Percentiles rank a stretch among this genome's conserved stretches.
Evolutionary conservation across 2,113 vertebrate species (phyloP).

Genomic region (Podilymbus podiceps): DNA sequence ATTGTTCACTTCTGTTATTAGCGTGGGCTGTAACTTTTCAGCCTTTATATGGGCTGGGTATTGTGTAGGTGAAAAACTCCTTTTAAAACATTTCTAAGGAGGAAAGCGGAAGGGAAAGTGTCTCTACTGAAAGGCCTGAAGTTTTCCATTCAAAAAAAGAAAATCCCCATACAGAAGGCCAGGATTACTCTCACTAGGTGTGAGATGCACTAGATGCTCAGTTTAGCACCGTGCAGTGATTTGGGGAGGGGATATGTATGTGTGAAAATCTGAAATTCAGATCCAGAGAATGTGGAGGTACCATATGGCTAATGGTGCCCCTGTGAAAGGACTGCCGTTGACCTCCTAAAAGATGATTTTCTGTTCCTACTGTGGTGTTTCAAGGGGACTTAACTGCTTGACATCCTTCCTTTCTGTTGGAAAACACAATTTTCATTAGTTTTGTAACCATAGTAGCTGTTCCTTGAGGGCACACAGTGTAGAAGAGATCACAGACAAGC

Average conservation of each 20-base stretch:
- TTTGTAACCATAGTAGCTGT: neutral
- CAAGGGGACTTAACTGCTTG: neutral
- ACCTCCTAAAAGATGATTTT: neutral
- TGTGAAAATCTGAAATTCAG: neutral
- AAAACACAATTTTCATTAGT: neutral
- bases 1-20: neutral
- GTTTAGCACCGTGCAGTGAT: neutral
- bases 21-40: neutral
- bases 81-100: neutral
- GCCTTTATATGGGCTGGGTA: neutral
- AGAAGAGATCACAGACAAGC: neutral
- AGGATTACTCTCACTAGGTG: neutral
- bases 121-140: neutral
- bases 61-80: neutral
- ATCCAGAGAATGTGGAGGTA: neutral
- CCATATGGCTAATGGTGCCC: neutral
- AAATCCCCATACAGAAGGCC: neutral
- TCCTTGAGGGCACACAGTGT: neutral
- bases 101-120: neutral
- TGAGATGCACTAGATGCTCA: neutral
- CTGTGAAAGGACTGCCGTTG: neutral
- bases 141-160: neutral
- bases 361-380: neutral
- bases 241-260: neutral
- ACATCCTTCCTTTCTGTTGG: neutral